Conservation (phyloP, 2,113 vertebrate genomes). For the Macrotis lagotis region DNA sequence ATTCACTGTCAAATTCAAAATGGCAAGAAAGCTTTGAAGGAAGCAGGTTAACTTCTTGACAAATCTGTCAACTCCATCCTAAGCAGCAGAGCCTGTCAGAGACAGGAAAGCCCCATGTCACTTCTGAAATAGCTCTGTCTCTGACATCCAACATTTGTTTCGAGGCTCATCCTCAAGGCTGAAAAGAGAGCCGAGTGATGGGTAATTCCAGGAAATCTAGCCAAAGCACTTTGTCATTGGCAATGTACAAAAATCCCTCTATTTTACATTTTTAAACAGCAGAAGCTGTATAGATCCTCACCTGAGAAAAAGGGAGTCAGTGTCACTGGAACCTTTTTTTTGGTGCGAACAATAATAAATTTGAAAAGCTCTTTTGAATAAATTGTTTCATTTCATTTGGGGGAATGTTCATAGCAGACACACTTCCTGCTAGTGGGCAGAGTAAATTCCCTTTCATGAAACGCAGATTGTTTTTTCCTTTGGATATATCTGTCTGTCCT, state of each 20-base stretch:
- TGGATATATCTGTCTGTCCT: not conserved
- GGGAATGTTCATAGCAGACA: slow-evolving; percentile 24
- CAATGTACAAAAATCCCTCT: slow-evolving; percentile 37
- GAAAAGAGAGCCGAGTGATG: not conserved
- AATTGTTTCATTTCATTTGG: slow-evolving; percentile 25
- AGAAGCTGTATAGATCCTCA: not conserved
- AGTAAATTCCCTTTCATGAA: slow-evolving; percentile 16
- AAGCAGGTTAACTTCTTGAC: not conserved
- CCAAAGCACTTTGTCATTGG: not conserved
- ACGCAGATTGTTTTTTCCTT: slow-evolving; percentile 23
- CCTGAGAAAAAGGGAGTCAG: slow-evolving; percentile 3
- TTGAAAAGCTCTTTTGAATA: slow-evolving; percentile 14
- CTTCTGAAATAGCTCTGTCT: not conserved
- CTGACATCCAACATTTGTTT: not conserved
- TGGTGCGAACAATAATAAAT: slow-evolving; percentile 25
- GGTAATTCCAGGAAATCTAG: not conserved
- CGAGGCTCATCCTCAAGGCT: accelerated
- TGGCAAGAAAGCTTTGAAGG: slow-evolving; percentile 47
- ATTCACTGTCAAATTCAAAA: slow-evolving; percentile 60
- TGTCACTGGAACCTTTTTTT: slow-evolving; percentile 11
- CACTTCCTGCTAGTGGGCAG: slow-evolving; percentile 20
- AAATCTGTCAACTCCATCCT: accelerated
- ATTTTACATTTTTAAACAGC: slow-evolving; percentile 31
- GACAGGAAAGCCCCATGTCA: not conserved
- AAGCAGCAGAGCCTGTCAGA: not conserved